These are phyloP conservation scores for Troides aeacus DNA, from an alignment of 2,888 invertebrate genomes.

Conservation along the genomic window DNA sequence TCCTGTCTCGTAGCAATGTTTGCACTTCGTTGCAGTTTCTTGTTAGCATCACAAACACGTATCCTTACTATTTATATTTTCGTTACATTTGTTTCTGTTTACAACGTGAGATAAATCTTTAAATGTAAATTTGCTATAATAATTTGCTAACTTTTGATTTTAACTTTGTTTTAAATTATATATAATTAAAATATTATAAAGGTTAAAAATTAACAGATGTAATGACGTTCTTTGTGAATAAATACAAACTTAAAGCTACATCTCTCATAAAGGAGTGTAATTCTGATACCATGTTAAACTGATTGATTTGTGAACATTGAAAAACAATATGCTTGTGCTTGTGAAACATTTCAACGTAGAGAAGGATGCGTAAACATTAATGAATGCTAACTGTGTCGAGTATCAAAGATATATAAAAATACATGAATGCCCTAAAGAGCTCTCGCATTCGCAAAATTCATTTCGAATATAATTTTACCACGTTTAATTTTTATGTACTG, in stretches of 20 bases:
- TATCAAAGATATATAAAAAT: constrained; percentile 26
- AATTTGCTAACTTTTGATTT: too few relatives aligned
- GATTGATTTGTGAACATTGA: background rate
- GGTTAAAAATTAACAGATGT: too few relatives aligned
- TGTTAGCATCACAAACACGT: constrained; percentile 23
- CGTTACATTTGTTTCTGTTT: constrained; percentile 6
- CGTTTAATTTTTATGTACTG: constrained; percentile 37
- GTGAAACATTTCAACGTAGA: background rate
- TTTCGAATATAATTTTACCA: constrained; percentile 20
- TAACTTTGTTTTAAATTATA: too few relatives aligned
- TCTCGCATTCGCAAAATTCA: constrained; percentile 27
- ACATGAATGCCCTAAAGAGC: constrained; percentile 24
- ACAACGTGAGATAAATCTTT: background rate
- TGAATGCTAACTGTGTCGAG: constrained; percentile 20
- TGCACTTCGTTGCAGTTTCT: constrained; percentile 29
- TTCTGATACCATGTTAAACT: too few relatives aligned
- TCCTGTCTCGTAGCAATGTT: constrained; percentile 26
- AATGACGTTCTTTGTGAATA: background rate
- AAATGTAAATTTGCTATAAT: background rate
- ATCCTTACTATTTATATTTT: constrained; percentile 7
- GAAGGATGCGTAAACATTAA: background rate
- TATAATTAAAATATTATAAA: too few relatives aligned
- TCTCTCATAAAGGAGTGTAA: background rate
- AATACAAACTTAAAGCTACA: background rate
- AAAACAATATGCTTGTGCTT: background rate